phyloP scores from a whole-genome alignment of 2,113 vertebrate genomes.

The Rhinogobius similis region DNA sequence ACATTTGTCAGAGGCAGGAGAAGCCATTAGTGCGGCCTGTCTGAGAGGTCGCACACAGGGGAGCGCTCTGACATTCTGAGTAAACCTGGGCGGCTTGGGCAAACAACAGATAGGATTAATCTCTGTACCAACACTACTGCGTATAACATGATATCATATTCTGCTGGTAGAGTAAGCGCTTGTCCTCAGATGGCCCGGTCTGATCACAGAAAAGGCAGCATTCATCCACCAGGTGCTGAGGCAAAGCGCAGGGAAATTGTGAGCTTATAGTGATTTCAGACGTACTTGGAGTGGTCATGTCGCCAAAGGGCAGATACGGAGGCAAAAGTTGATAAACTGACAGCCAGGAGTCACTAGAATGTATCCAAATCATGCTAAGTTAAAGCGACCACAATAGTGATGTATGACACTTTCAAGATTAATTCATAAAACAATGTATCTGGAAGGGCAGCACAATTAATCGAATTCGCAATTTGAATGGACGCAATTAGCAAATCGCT shows the following conservation, averaged over 20 bases:
- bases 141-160: slow-evolving; percentile 12
- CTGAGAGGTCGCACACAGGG: slow-evolving; percentile 45
- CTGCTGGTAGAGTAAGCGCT: slow-evolving; percentile 11
- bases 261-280: slow-evolving; percentile 49
- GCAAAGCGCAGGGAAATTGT: slow-evolving; percentile 47
- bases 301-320: slow-evolving; percentile 14
- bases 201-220: slow-evolving; percentile 35
- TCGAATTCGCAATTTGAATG: no score
- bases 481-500: no score
- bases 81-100: slow-evolving; percentile 6
- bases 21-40: slow-evolving; percentile 61
- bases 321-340: slow-evolving; percentile 12
- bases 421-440: no score
- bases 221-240: slow-evolving; percentile 26
- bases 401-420: no score
- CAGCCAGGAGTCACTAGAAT: neutral
- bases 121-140: neutral
- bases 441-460: no score
- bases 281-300: slow-evolving; percentile 30
- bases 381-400: no score
- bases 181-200: slow-evolving; percentile 28
- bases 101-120: slow-evolving; percentile 25
- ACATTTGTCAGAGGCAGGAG: slow-evolving; percentile 59
- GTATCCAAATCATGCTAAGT: no score
- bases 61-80: slow-evolving; percentile 18